Conservation (phyloP, 2,888 invertebrate genomes). For the Drepana falcataria region DNA sequence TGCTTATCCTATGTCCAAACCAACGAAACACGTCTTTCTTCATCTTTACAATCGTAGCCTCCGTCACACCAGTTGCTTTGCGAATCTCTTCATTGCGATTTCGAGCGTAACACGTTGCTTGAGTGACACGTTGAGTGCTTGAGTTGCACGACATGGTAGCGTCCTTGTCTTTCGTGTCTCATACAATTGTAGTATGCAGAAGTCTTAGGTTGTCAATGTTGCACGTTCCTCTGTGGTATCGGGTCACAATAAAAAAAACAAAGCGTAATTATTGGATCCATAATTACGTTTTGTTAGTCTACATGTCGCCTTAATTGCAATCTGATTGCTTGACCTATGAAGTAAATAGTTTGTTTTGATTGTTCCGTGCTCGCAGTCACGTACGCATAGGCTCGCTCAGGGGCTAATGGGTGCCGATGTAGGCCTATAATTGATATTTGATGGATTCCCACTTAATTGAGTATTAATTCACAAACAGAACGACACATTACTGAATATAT, state of each 20-base stretch:
- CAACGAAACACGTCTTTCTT: too few species aligned
- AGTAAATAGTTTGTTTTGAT: constrained; percentile 58
- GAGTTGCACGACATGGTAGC: too few species aligned
- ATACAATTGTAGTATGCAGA: too few species aligned
- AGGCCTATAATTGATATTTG: constrained; percentile 23
- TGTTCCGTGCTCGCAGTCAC: constrained; percentile 40
- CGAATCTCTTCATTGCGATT: too few species aligned
- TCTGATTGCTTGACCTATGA: constrained; percentile 39
- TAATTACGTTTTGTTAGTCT: constrained; percentile 26
- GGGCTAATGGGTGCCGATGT: constrained; percentile 6
- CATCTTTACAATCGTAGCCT: too few species aligned
- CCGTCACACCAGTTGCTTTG: too few species aligned
- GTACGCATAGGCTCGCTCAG: constrained; percentile 26
- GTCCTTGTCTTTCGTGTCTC: too few species aligned
- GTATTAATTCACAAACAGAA: constrained; percentile 4
- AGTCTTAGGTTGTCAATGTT: too few species aligned
- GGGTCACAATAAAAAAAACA: background rate
- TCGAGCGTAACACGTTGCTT: too few species aligned
- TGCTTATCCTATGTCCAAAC: too few species aligned
- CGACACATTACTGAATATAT: background rate
- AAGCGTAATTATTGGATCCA: constrained; percentile 10
- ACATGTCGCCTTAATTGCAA: constrained; percentile 32
- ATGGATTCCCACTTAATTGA: constrained; percentile 18
- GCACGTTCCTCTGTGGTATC: background rate
- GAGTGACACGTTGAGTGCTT: too few species aligned